These are phyloP conservation scores for Anguilla megastoma DNA, from an alignment of 2,797 vertebrate species.

Conservation along the genomic window DNA sequence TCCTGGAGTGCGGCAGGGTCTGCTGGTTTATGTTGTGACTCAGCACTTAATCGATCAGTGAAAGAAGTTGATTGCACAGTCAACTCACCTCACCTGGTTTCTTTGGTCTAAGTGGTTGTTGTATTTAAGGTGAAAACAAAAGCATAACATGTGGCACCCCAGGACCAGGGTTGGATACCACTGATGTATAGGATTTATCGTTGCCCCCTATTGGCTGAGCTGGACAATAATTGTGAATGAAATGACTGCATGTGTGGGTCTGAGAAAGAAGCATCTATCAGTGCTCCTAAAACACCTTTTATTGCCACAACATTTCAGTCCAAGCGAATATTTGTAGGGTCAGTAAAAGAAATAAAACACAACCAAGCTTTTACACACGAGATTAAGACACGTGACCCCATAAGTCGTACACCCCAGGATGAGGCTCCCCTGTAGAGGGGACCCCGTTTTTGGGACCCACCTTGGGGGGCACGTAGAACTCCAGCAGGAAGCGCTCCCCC, in stretches of 20 bases:
- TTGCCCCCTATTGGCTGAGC: neutral
- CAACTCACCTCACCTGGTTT: no score
- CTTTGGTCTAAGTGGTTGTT: no score
- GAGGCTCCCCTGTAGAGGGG: neutral
- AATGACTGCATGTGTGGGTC: neutral
- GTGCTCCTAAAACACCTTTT: neutral
- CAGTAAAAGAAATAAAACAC: neutral
- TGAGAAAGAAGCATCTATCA: neutral
- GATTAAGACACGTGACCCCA: neutral
- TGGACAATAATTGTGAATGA: neutral
- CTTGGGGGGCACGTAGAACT: slow-evolving; percentile 97
- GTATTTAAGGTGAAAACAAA: no score
- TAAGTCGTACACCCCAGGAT: neutral
- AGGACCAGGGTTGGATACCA: no score
- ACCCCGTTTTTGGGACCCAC: slow-evolving; percentile 61
- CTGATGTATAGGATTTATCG: neutral
- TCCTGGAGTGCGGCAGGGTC: no score
- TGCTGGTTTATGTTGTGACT: no score
- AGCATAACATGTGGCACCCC: no score
- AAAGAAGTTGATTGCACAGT: no score
- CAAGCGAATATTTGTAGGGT: neutral
- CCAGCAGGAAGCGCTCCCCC: slow-evolving; percentile 88
- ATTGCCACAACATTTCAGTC: neutral
- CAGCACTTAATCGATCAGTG: no score
- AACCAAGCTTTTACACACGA: neutral